Conservation (phyloP, 2,113 vertebrate genomes). For the Struthio camelus region DNA sequence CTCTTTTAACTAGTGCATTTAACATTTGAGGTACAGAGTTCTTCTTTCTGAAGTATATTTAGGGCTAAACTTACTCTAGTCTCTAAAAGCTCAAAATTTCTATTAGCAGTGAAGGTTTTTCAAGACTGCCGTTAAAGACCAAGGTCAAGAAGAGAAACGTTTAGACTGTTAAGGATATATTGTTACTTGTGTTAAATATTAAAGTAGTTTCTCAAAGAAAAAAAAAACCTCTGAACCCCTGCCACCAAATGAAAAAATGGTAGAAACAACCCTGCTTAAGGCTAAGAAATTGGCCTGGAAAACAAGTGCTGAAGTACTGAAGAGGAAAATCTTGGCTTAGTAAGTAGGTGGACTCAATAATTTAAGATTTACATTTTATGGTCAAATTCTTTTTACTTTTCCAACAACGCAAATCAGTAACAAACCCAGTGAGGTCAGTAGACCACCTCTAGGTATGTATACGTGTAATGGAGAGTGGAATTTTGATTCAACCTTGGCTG, state of each 20-base stretch:
- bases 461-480: neutral
- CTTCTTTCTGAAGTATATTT: neutral
- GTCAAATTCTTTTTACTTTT: neutral
- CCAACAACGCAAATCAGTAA: neutral
- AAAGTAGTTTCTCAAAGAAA: neutral
- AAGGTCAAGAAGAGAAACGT: neutral
- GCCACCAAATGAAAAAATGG: neutral
- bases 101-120: neutral
- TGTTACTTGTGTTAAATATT: neutral
- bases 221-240: rapidly evolving
- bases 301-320: neutral
- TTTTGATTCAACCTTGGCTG: neutral
- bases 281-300: neutral
- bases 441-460: neutral
- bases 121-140: neutral
- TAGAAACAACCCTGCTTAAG: neutral
- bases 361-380: neutral
- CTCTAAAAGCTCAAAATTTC: neutral
- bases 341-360: neutral
- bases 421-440: neutral
- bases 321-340: neutral
- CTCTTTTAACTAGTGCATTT: neutral
- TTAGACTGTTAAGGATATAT: neutral
- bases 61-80: neutral
- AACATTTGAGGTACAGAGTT: neutral